Evolutionary conservation across 2,113 vertebrate genomes (phyloP).

Genomic region (Serilophus lunatus): DNA sequence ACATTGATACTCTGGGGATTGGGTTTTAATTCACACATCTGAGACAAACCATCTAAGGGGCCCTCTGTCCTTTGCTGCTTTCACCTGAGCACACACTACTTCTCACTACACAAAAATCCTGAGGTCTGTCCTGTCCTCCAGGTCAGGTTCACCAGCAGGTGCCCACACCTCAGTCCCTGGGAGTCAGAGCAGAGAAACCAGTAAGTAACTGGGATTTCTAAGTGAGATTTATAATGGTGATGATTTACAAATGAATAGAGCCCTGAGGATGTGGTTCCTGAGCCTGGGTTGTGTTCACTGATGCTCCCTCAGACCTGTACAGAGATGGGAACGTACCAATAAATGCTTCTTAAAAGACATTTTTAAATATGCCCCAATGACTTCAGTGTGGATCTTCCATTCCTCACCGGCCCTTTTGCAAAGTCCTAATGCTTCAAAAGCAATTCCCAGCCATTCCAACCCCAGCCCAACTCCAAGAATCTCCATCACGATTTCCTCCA

Average conservation of each 20-base stretch:
- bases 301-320: not conserved
- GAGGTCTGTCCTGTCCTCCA: not conserved
- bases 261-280: accelerated
- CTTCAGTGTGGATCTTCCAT: not conserved
- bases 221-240: not conserved
- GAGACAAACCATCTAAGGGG: not conserved
- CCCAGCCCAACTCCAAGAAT: not conserved
- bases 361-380: not conserved
- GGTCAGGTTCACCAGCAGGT: not conserved
- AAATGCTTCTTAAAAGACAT: not conserved
- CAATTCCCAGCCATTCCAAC: not conserved
- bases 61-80: not conserved
- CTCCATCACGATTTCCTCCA: not conserved
- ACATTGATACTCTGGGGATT: not conserved
- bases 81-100: not conserved
- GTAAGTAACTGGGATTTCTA: not conserved
- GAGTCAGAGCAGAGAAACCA: not conserved
- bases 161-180: accelerated
- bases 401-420: not conserved
- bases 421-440: not conserved
- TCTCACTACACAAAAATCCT: not conserved
- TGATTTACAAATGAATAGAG: too few species aligned
- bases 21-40: not conserved
- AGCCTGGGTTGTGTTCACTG: not conserved
- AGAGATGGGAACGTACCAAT: not conserved